phyloP scores from a whole-genome alignment of 2,113 vertebrate species.

The Chaetura pelagica region DNA sequence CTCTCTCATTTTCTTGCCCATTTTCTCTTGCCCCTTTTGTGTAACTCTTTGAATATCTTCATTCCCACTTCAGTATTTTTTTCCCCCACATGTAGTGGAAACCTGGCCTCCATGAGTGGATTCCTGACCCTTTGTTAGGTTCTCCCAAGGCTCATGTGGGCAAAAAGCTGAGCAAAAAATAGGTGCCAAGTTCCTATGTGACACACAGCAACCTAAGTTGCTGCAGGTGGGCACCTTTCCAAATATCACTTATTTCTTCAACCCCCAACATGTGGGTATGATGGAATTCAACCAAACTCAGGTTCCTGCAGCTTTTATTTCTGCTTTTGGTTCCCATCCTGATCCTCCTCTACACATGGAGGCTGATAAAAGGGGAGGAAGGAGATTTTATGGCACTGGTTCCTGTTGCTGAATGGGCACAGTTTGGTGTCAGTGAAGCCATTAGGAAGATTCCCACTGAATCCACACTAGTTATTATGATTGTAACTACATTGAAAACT shows the following conservation, averaged over 20 bases:
- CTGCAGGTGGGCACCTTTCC: neutral
- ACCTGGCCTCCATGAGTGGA: neutral
- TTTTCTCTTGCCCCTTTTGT: neutral
- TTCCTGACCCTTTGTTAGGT: neutral
- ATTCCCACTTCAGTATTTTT: neutral
- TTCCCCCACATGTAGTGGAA: neutral
- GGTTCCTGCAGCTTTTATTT: neutral
- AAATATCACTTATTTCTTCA: neutral
- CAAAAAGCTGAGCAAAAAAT: neutral
- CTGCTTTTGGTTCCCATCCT: neutral
- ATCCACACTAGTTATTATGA: neutral
- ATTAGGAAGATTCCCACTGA: neutral
- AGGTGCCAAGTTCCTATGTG: neutral
- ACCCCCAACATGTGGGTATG: neutral
- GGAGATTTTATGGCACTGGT: accelerated
- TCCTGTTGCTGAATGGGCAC: neutral
- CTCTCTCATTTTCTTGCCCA: neutral
- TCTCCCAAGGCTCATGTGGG: neutral
- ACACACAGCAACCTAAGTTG: accelerated
- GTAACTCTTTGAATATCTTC: neutral
- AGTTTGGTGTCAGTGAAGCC: neutral
- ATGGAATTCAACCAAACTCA: neutral
- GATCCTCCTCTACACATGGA: neutral
- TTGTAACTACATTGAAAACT: accelerated
- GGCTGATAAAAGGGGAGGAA: neutral